Conservation (phyloP, 2,888 invertebrate genomes). For the Trissolcus japonicus region DNA sequence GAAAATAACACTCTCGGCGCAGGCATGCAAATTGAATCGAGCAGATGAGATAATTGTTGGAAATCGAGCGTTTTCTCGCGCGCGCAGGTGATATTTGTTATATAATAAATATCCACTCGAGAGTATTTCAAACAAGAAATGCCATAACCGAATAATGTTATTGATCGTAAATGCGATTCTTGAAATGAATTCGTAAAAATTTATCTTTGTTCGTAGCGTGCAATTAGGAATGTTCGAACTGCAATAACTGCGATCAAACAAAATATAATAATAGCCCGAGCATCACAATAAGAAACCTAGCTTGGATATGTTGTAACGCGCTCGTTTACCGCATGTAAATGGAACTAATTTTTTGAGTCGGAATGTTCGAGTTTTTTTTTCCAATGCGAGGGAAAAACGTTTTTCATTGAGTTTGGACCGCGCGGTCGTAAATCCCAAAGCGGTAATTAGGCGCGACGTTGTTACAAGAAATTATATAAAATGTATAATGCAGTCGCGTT, state of each 20-base stretch:
- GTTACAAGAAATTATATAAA: background rate
- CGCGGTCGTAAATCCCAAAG: constrained; percentile 1
- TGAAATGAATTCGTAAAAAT: constrained; percentile 27
- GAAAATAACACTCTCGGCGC: constrained; percentile 41
- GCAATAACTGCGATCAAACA: constrained; percentile 17
- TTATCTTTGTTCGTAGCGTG: constrained; percentile 6
- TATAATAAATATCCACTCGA: constrained; percentile 2
- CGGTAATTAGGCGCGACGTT: constrained; percentile 1
- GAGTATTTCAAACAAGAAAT: constrained; percentile 3
- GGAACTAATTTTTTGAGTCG: background rate
- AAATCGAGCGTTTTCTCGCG: constrained; percentile 22
- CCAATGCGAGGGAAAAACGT: background rate
- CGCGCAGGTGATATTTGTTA: constrained; percentile 9
- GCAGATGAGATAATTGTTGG: constrained; percentile 47
- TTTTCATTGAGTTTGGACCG: background rate
- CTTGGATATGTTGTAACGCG: constrained; percentile 29
- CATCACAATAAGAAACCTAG: constrained; percentile 24
- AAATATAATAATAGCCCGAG: constrained; percentile 19
- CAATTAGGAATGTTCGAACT: constrained; percentile 31
- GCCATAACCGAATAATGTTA: constrained; percentile 13
- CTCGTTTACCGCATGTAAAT: no score
- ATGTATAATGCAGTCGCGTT: no score
- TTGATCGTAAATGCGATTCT: constrained; percentile 28
- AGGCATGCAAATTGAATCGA: constrained; percentile 46
- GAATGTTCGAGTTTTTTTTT: background rate